phyloP scores from a whole-genome alignment of 2,888 invertebrate genomes.

The Drosophila cognata region DNA sequence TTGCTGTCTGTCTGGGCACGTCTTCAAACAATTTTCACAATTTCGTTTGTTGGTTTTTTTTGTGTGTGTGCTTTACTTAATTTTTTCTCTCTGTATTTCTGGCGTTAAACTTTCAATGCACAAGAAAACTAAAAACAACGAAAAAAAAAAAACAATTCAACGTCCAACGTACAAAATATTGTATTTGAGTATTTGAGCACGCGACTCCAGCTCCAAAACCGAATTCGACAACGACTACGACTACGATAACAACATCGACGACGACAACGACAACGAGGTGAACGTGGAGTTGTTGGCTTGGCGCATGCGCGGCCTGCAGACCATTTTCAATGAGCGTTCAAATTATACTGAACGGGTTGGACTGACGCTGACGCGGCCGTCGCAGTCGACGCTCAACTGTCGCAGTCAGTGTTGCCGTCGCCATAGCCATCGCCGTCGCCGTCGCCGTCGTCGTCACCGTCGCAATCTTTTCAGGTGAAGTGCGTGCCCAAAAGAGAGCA shows the following conservation, averaged over 20 bases:
- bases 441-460: slow-evolving; percentile 8
- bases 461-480: slow-evolving; percentile 13
- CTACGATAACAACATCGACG: slow-evolving; percentile 11
- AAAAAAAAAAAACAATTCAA: slow-evolving; percentile 26
- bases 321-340: slow-evolving; percentile 79
- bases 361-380: slow-evolving; percentile 25
- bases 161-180: slow-evolving; percentile 23
- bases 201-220: slow-evolving; percentile 33
- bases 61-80: slow-evolving; percentile 5
- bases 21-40: slow-evolving; percentile 41
- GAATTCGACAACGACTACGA: slow-evolving; percentile 9
- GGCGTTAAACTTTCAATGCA: slow-evolving; percentile 46
- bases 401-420: slow-evolving; percentile 11
- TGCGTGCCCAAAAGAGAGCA: slow-evolving; percentile 52
- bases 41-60: slow-evolving; percentile 21
- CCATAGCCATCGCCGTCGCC: not conserved
- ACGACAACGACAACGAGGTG: slow-evolving; percentile 32
- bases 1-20: slow-evolving; percentile 34
- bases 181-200: slow-evolving; percentile 36
- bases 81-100: slow-evolving; percentile 4
- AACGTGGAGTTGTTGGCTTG: slow-evolving; percentile 52
- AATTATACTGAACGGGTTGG: slow-evolving; percentile 67
- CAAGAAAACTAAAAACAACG: slow-evolving; percentile 41
- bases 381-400: slow-evolving; percentile 11
- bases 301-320: slow-evolving; percentile 74